These are phyloP conservation scores for Urocolius indicus DNA, from an alignment of 2,113 vertebrate genomes.

Conservation along the genomic window DNA sequence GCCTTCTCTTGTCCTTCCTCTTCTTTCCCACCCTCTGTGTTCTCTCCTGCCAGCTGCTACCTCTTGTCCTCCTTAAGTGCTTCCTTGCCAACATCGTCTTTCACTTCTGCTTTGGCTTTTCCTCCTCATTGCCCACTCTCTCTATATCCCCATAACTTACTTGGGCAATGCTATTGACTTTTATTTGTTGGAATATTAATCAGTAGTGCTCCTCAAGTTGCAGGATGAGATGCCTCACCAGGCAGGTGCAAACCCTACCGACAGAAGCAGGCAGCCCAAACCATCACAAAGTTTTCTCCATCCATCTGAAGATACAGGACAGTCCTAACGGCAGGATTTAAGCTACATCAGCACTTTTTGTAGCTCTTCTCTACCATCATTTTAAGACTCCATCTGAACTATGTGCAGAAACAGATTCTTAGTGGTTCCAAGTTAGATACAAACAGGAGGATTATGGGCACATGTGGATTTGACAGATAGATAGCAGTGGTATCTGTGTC, in stretches of 20 bases:
- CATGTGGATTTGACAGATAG: background rate
- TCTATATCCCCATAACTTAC: background rate
- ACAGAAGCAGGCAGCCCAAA: background rate
- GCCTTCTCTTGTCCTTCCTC: background rate
- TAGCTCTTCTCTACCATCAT: background rate
- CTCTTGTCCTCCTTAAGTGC: background rate
- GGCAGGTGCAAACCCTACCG: background rate
- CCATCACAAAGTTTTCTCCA: background rate
- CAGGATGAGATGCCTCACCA: fast-evolving
- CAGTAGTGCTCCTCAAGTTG: background rate
- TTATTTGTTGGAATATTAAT: background rate
- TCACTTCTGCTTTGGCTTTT: background rate
- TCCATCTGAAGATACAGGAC: background rate
- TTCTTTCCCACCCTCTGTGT: background rate
- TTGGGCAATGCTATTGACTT: background rate
- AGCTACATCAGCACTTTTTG: background rate
- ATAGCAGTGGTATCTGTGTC: background rate
- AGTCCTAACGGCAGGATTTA: background rate
- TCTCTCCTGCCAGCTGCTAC: background rate
- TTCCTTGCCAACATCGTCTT: background rate
- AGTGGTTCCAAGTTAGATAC: background rate
- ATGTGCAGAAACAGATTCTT: background rate
- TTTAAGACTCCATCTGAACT: background rate
- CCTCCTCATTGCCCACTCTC: background rate
- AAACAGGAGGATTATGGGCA: background rate